A percentile compares a stretch with the other conserved stretches of the same genome.
These are phyloP conservation scores for Cerceris rybyensis DNA, from an alignment of 2,888 invertebrate species.

Conservation along the genomic window DNA sequence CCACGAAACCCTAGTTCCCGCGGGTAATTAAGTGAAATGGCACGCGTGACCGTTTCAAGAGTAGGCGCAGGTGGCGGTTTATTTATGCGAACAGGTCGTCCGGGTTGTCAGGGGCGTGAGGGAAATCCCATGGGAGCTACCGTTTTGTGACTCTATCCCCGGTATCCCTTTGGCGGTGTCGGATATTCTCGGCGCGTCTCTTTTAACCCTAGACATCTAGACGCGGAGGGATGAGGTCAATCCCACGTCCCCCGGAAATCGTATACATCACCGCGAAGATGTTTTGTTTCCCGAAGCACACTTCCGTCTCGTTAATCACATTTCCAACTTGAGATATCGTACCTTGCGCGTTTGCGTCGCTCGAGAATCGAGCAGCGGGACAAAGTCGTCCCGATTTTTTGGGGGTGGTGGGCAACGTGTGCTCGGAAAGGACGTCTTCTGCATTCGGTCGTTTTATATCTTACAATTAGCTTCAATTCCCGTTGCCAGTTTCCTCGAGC, in stretches of 20 bases:
- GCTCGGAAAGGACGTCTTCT: background rate
- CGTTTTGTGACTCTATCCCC: conserved; percentile 15
- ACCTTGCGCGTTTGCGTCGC: no score
- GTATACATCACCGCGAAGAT: background rate
- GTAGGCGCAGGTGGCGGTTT: conserved; percentile 40
- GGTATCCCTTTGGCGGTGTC: conserved; percentile 38
- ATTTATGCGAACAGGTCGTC: conserved; percentile 54
- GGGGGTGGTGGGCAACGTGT: background rate
- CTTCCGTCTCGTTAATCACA: conserved; percentile 17
- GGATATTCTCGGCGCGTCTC: conserved; percentile 11
- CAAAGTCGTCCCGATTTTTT: background rate
- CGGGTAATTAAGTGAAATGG: background rate
- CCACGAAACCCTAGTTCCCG: background rate
- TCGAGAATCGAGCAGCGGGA: background rate
- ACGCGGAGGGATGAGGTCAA: background rate
- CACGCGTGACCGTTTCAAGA: background rate
- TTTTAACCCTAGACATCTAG: conserved; percentile 3
- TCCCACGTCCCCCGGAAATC: conserved; percentile 22
- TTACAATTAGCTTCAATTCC: no score
- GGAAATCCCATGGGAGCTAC: conserved; percentile 35
- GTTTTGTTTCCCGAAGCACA: background rate
- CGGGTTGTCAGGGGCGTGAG: background rate
- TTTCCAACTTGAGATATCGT: no score
- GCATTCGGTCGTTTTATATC: no score
- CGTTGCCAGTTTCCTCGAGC: no score